Conservation (phyloP, 1,140 invertebrate genomes). For the Pachyrhynchus sulphureomaculatus region DNA sequence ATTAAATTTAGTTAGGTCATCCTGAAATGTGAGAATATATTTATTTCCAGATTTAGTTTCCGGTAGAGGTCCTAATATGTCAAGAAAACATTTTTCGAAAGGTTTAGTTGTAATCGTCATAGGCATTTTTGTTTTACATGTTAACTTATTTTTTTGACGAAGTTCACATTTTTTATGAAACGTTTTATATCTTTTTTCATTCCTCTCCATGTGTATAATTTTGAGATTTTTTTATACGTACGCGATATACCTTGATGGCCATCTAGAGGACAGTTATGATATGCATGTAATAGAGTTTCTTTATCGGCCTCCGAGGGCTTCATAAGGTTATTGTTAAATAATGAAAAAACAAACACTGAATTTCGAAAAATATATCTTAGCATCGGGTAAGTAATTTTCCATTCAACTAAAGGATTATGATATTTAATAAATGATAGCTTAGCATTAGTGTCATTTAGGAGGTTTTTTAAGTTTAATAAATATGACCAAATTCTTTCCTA, state of each 20-base stretch:
- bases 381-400: no score
- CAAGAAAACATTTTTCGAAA: constrained; percentile 15
- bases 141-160: no score
- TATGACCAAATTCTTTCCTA: neutral
- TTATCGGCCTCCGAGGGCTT: no score
- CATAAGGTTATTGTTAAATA: no score
- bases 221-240: no score
- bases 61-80: neutral
- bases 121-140: no score
- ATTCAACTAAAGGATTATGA: neutral
- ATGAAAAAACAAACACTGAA: neutral
- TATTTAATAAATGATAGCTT: neutral
- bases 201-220: no score
- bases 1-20: constrained; percentile 36
- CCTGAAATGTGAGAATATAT: constrained; percentile 50
- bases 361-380: no score
- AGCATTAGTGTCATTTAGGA: neutral
- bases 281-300: no score
- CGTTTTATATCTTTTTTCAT: no score
- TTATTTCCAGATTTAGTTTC: constrained; percentile 43
- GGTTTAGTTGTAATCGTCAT: constrained; percentile 30
- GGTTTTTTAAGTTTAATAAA: neutral
- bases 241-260: no score
- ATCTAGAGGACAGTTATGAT: no score
- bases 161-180: constrained; percentile 3